A percentile compares a stretch with the other conserved stretches of the same genome.
These are phyloP conservation scores for Helobdella robusta DNA, from an alignment of 2,888 invertebrate genomes.

Conservation along the genomic window DNA sequence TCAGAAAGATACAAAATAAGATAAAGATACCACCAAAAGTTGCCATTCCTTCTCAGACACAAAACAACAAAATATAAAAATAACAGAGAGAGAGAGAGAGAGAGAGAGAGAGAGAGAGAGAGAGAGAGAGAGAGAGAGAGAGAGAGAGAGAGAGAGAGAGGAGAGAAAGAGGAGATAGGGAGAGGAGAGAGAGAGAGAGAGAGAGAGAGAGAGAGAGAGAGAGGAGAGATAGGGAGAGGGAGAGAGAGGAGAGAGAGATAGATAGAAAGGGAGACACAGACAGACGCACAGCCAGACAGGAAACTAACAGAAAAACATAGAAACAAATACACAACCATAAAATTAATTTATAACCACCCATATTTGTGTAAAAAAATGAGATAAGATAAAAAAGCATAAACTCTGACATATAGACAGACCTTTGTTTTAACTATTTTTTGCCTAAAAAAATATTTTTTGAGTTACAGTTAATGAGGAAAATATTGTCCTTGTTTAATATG, in stretches of 20 bases:
- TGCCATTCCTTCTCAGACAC: too few species aligned
- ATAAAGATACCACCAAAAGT: too few species aligned
- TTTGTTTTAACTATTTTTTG: too few species aligned
- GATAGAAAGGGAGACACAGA: neutral
- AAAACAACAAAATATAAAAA: neutral
- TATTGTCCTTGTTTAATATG: neutral
- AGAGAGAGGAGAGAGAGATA: conserved; percentile 4
- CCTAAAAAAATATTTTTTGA: too few species aligned
- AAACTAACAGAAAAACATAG: neutral
- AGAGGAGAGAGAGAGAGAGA: neutral
- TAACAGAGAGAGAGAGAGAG: neutral
- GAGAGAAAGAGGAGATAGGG: neutral
- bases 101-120: neutral
- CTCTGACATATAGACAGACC: too few species aligned
- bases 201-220: conserved; percentile 1
- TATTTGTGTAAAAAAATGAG: neutral
- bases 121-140: neutral
- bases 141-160: neutral
- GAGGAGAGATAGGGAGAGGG: neutral
- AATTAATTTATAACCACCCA: neutral
- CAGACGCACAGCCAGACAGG: neutral
- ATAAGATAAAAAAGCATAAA: neutral
- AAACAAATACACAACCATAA: neutral
- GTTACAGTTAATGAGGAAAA: too few species aligned
- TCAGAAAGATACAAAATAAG: too few species aligned